These are phyloP conservation scores for Sinocyclocheilus maitianheensis DNA, from an alignment of 2,113 vertebrate genomes.

Conservation along the genomic window DNA sequence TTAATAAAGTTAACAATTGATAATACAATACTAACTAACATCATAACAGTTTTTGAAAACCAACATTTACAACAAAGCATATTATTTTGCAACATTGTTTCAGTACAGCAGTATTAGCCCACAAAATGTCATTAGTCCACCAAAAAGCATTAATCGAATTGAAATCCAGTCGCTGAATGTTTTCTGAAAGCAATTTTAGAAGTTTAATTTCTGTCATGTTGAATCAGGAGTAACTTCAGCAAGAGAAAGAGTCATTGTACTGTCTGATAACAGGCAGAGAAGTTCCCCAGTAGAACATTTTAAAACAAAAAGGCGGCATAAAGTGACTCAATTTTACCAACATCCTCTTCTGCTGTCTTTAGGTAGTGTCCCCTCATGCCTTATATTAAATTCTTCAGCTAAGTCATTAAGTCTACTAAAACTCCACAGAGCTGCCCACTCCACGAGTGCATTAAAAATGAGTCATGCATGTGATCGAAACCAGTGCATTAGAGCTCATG, in stretches of 20 bases:
- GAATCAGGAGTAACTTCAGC: background rate
- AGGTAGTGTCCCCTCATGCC: background rate
- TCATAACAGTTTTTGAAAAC: background rate
- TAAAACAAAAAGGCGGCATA: background rate
- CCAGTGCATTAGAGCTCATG: constrained; percentile 22
- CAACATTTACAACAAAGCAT: background rate
- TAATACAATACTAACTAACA: background rate
- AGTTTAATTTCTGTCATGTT: background rate
- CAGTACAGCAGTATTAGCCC: background rate
- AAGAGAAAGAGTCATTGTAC: background rate
- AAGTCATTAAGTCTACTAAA: constrained; percentile 7
- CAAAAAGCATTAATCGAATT: background rate
- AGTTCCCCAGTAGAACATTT: background rate
- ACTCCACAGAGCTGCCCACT: background rate
- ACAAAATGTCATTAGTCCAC: background rate
- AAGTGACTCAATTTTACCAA: background rate
- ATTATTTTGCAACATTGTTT: background rate
- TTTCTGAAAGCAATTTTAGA: background rate
- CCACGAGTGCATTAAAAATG: constrained; percentile 33
- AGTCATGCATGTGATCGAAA: constrained; percentile 29
- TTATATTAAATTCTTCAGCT: background rate
- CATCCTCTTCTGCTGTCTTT: background rate
- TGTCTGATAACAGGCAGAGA: background rate
- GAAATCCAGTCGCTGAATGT: background rate
- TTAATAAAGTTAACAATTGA: background rate